Evolutionary conservation across 2,113 vertebrate species (phyloP), one percentile per base, ranked within the genome.

Genomic region (Archilochus colubris): DNA sequence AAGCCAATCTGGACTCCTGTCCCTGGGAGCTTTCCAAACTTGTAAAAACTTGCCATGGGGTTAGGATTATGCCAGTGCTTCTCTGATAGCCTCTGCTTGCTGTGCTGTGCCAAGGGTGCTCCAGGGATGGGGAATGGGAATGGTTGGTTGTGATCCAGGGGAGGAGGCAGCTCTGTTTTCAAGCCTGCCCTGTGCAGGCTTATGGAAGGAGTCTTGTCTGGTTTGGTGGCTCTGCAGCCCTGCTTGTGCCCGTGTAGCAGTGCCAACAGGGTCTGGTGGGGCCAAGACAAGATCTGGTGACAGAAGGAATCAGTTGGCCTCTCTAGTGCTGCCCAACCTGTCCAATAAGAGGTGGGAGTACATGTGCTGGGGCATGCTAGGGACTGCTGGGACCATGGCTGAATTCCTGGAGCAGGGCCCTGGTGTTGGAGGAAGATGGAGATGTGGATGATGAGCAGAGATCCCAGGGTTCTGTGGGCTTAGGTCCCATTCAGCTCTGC

Each of bases 121-220:
- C 31, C 0, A 0, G 25, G 48, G 17, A 36, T 3, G 31, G 61
- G 67, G 9, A 25, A 76, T 72, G 66, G n/a, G 30, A 44, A 6
- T 27, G 38, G 43, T 10, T 55, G 55, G 25, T 59, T 33, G 6
- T 2, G 55, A 25, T 59, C 38, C 6, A 2, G 3, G 28, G 15
- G 7, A 64, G 38, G 44, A 76, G 61, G 27, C 62, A 80, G 43
- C 24, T 57, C 4, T 12, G 23, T 50, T 40, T 82, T 28, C 36
- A 36, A 13, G 17, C 44, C 31, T 51, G 61, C 44, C 44, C 36
- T 44, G 23, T 24, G 2, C 10, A 44, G 50, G 48, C 33, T 19
- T 9, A 1, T 9, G 40, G 44, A 22, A 28, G 19, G 0, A 1
- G 48, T 13, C 40, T 31, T 23, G 18, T 9, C 51, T 30, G 31